Percentiles rank a stretch among this genome's conserved stretches.
phyloP scores from a whole-genome alignment of 2,888 invertebrate genomes.

The Azorinus chamasolen region DNA sequence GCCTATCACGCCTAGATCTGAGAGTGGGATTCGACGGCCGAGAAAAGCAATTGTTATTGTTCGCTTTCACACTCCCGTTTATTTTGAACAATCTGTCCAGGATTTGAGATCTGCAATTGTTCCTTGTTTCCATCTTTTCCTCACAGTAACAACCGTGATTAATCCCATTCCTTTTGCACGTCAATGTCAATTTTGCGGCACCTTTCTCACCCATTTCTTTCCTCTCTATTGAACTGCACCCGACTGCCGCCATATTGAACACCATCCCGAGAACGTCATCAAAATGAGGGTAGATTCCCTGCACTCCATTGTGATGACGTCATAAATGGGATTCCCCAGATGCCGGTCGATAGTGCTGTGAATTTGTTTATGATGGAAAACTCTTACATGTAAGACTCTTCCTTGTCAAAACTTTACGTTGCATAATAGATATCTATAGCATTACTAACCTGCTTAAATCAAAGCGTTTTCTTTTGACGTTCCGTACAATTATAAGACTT shows the following conservation, averaged over 20 bases:
- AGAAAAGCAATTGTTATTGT: constrained; percentile 75
- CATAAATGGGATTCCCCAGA: constrained; percentile 30
- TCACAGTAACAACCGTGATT: constrained; percentile 75
- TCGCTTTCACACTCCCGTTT: constrained; percentile 73
- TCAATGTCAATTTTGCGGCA: constrained; percentile 70
- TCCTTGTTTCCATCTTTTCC: constrained; percentile 72
- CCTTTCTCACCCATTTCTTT: constrained; percentile 74
- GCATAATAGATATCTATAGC: no score
- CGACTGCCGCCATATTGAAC: constrained; percentile 84
- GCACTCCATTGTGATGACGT: constrained; percentile 33
- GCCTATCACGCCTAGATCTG: constrained; percentile 78
- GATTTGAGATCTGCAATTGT: constrained; percentile 69
- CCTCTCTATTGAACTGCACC: constrained; percentile 80
- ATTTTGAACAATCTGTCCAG: constrained; percentile 68
- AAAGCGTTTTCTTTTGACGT: no score
- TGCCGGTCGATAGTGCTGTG: no score
- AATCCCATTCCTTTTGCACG: constrained; percentile 82
- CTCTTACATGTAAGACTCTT: no score
- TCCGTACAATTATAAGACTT: no score
- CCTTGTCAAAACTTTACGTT: no score
- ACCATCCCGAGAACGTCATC: constrained; percentile 78
- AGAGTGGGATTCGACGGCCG: constrained; percentile 81
- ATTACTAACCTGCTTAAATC: no score
- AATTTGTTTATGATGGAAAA: no score
- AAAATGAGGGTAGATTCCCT: constrained; percentile 72